Evolutionary conservation across 2,113 vertebrate genomes (phyloP).

Genomic region (Vulpes lagopus): DNA sequence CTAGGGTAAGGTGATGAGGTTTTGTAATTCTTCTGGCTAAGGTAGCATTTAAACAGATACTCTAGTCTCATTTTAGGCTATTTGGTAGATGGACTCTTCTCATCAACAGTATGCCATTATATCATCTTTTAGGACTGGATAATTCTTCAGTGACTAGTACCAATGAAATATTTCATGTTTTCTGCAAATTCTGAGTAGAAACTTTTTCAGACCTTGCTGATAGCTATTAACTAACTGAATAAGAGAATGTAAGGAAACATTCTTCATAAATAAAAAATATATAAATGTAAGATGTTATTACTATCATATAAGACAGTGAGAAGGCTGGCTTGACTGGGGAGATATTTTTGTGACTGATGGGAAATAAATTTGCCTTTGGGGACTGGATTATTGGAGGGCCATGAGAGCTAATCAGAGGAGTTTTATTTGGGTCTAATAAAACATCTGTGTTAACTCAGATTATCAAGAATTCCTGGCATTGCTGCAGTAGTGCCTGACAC

Average conservation of each 20-base stretch:
- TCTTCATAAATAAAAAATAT: neutral
- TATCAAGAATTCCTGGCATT: neutral
- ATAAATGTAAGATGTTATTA: neutral
- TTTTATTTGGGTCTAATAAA: constrained; percentile 27
- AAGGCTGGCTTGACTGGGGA: constrained; percentile 5
- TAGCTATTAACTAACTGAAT: neutral
- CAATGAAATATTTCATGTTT: constrained; percentile 19
- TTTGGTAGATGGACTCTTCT: constrained; percentile 4
- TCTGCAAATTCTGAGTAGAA: constrained; percentile 46
- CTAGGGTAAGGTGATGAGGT: neutral
- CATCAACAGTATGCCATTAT: neutral
- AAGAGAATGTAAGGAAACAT: neutral
- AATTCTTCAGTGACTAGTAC: constrained; percentile 33
- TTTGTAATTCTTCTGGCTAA: constrained; percentile 24
- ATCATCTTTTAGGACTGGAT: neutral
- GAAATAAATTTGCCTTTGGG: constrained; percentile 15
- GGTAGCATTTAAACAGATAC: neutral
- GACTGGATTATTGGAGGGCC: neutral
- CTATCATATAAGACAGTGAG: neutral
- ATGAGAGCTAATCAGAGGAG: neutral
- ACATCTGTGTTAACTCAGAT: constrained; percentile 3
- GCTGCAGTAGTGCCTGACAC: neutral
- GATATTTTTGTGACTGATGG: neutral
- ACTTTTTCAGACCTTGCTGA: neutral
- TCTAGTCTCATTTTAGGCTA: neutral